These are phyloP conservation scores for Miichthys miiuy DNA, from an alignment of 2,797 vertebrate species.

Conservation along the genomic window DNA sequence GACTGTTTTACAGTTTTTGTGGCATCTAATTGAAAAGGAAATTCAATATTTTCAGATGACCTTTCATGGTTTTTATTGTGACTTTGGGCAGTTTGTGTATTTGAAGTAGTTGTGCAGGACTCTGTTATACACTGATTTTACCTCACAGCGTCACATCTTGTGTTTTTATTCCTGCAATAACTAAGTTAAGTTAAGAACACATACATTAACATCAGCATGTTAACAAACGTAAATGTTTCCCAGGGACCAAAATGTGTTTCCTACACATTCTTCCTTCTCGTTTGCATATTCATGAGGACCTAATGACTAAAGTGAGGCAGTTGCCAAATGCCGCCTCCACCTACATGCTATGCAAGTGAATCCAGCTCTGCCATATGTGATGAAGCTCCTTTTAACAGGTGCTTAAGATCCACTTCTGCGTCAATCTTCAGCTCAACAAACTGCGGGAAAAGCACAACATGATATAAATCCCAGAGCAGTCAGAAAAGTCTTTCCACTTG, in stretches of 20 bases:
- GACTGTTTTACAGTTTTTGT: not conserved
- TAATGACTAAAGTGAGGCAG: conserved; percentile 70
- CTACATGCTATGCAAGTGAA: conserved; percentile 72
- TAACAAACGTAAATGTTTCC: conserved; percentile 15
- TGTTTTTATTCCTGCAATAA: not conserved
- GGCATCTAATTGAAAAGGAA: not conserved
- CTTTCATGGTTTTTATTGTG: not conserved
- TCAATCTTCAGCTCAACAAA: conserved; percentile 29
- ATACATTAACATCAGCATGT: not conserved
- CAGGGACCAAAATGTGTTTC: conserved; percentile 26
- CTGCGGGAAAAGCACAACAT: not conserved
- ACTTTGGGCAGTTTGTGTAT: not conserved
- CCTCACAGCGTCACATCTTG: not conserved
- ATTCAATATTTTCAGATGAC: not conserved
- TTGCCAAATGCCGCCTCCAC: conserved; percentile 66
- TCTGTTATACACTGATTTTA: not conserved
- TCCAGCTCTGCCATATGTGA: conserved; percentile 56
- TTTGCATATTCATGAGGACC: conserved; percentile 72
- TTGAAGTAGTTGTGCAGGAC: not conserved
- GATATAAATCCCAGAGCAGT: not conserved
- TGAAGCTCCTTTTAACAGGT: conserved; percentile 45
- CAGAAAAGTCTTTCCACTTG: not conserved
- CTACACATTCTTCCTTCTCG: not conserved
- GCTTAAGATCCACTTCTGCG: conserved; percentile 31
- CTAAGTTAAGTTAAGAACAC: not conserved